phyloP scores from a whole-genome alignment of 1,140 invertebrate genomes.

The Colletes gigas region DNA sequence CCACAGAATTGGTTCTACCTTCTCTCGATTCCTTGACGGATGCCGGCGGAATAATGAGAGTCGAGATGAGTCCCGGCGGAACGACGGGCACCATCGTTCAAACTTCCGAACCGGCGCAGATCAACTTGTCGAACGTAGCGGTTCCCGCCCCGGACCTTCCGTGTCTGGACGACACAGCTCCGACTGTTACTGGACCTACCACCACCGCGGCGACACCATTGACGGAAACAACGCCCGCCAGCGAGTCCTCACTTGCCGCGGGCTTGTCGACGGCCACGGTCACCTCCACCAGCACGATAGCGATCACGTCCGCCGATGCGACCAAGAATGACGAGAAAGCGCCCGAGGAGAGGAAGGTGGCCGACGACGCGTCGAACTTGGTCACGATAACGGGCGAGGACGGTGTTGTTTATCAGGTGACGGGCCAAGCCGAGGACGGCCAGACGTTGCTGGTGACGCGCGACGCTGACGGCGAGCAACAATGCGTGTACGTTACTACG shows the following conservation, averaged over 20 bases:
- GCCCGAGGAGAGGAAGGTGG: slow-evolving; percentile 65
- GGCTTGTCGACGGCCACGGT: slow-evolving; percentile 45
- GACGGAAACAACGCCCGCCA: slow-evolving; percentile 16
- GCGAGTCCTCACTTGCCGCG: slow-evolving; percentile 29
- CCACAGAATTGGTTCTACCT: slow-evolving; percentile 73
- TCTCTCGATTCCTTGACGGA: slow-evolving; percentile 80
- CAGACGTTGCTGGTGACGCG: slow-evolving; percentile 87
- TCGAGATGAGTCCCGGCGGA: slow-evolving; percentile 86
- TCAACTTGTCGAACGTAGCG: slow-evolving; percentile 72
- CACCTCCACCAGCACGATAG: slow-evolving; percentile 49
- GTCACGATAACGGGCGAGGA: slow-evolving; percentile 82
- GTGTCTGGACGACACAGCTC: slow-evolving; percentile 73
- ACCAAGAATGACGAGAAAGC: slow-evolving; percentile 65
- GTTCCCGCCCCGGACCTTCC: slow-evolving; percentile 79
- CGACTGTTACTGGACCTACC: slow-evolving; percentile 8
- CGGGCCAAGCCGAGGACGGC: slow-evolving; percentile 88
- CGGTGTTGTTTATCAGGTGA: slow-evolving; percentile 84
- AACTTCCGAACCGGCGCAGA: slow-evolving; percentile 74
- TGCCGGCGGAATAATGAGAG: slow-evolving; percentile 85
- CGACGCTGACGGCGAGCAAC: slow-evolving; percentile 86
- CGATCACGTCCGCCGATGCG: slow-evolving; percentile 43
- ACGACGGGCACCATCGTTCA: slow-evolving; percentile 84
- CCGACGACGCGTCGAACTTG: slow-evolving; percentile 73
- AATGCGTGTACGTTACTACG: slow-evolving; percentile 87
- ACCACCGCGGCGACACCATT: slow-evolving; percentile 39